A percentile compares a stretch with the other conserved stretches of the same genome.
phyloP scores from a whole-genome alignment of 2,797 vertebrate genomes.

The Pipistrellus kuhlii region DNA sequence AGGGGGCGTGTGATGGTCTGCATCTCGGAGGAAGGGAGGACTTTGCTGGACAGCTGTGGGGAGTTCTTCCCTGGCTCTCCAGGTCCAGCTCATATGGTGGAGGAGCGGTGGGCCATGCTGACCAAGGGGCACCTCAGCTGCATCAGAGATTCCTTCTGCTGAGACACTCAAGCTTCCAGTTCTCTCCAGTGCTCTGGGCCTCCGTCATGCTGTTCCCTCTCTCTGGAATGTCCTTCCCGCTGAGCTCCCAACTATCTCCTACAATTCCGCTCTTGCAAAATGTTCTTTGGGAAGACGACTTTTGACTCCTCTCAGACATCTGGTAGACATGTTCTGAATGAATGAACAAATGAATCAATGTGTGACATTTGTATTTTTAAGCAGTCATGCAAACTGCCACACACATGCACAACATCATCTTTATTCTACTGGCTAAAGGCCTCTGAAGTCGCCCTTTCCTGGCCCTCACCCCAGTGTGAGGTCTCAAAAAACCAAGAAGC shows the following conservation, averaged over 20 bases:
- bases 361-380: not conserved
- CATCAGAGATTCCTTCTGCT: not conserved
- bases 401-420: not conserved
- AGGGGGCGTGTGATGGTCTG: not conserved
- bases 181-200: not conserved
- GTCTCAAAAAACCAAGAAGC: slow-evolving; percentile 61
- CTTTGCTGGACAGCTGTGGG: accelerated
- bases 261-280: not conserved
- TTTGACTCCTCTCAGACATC: not conserved
- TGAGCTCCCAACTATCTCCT: not conserved
- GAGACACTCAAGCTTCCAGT: not conserved
- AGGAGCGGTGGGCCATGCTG: accelerated
- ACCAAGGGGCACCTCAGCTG: not conserved
- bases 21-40: not conserved
- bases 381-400: not conserved
- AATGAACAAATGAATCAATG: slow-evolving; percentile 11
- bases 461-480: not conserved
- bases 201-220: not conserved
- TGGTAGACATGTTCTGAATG: not conserved
- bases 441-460: not conserved
- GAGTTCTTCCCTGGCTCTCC: not conserved
- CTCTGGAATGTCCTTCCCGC: not conserved
- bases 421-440: not conserved
- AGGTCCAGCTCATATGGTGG: accelerated
- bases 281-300: not conserved